Evolutionary conservation across 1,140 invertebrate genomes (phyloP).

Genomic region (Tetragnatha versicolor): DNA sequence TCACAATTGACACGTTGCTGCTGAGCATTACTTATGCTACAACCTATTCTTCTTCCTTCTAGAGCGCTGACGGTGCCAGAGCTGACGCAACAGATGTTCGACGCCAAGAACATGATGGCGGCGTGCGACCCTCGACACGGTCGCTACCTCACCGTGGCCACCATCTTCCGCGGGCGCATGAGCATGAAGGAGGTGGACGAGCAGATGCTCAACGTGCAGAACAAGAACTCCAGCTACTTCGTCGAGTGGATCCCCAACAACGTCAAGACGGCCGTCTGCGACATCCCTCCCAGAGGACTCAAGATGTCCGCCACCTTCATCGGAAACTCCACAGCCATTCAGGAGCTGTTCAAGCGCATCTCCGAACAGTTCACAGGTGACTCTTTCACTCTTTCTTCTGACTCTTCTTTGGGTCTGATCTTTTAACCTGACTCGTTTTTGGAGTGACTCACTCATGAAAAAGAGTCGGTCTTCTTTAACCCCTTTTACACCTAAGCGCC

Average conservation of each 20-base stretch:
- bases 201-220: constrained; percentile 80
- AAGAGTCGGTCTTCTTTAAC: no score
- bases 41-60: not conserved
- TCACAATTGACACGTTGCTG: no score
- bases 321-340: constrained; percentile 64
- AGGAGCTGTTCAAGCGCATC: constrained; percentile 64
- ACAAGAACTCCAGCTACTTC: constrained; percentile 71
- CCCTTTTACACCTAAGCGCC: no score
- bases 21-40: no score
- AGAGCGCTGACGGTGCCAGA: constrained; percentile 69
- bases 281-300: constrained; percentile 65
- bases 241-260: constrained; percentile 68
- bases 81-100: constrained; percentile 73
- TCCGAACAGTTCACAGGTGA: constrained; percentile 64
- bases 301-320: constrained; percentile 67
- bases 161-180: constrained; percentile 93
- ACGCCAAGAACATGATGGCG: constrained; percentile 79
- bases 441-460: no score
- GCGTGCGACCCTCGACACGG: constrained; percentile 74
- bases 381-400: no score
- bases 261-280: constrained; percentile 66
- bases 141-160: constrained; percentile 91
- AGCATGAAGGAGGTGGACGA: constrained; percentile 88
- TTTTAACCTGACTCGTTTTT: no score
- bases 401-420: no score